Evolutionary conservation across 2,113 vertebrate species (phyloP).

Genomic region (Quiscalus mexicanus): DNA sequence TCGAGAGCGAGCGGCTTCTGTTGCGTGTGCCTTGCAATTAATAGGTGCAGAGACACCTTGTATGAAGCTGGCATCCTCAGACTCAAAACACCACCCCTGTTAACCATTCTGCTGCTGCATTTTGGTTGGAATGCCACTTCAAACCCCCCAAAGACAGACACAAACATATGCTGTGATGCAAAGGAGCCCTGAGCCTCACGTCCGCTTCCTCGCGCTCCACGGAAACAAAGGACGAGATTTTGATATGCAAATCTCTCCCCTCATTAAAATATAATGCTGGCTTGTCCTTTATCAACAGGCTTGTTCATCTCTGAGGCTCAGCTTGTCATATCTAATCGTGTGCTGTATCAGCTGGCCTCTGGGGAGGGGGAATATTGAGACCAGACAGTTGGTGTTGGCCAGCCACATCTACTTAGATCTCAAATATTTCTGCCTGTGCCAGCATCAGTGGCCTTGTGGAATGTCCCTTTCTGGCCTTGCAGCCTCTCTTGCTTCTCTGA

Average conservation of each 20-base stretch:
- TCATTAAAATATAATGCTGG: neutral
- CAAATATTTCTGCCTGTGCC: neutral
- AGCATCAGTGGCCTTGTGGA: neutral
- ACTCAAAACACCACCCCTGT: neutral
- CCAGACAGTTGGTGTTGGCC: neutral
- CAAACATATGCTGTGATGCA: neutral
- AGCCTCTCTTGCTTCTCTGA: neutral
- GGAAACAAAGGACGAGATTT: neutral
- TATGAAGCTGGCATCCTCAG: neutral
- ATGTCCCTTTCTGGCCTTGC: neutral
- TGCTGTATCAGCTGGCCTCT: neutral
- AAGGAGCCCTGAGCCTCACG: neutral
- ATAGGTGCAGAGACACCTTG: neutral
- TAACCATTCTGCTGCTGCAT: neutral
- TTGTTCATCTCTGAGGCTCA: neutral
- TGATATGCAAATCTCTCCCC: neutral
- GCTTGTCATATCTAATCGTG: neutral
- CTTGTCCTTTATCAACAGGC: neutral
- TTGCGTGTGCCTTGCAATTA: neutral
- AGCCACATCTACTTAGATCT: neutral
- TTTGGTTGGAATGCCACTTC: neutral
- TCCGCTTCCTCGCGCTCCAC: neutral
- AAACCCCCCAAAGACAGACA: accelerated
- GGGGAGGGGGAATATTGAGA: neutral
- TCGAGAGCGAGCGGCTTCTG: neutral